A percentile compares a stretch with the other conserved stretches of the same genome.
Evolutionary conservation across 92 coral and sea anemone species (phyloP).

Genomic region (Nematostella vectensis): DNA sequence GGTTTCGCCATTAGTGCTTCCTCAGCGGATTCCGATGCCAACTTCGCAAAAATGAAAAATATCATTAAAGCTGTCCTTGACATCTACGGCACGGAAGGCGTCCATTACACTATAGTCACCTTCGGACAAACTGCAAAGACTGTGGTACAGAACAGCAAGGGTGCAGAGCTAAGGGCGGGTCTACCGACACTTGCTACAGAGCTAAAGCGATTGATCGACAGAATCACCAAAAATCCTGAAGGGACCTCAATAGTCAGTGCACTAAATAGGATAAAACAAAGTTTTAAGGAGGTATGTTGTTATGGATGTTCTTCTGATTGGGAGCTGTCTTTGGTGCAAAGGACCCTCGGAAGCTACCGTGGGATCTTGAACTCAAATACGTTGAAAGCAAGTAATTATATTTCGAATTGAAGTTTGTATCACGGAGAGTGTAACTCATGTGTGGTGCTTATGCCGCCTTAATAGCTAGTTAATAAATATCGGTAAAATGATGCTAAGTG

Average conservation of each 20-base stretch:
- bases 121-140: constrained; percentile 17
- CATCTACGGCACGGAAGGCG: constrained; percentile 30
- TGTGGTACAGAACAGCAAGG: constrained; percentile 1
- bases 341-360: no score
- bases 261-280: constrained; percentile 40
- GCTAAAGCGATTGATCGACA: constrained; percentile 20
- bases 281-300: constrained; percentile 26
- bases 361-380: no score
- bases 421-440: no score
- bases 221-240: constrained; percentile 24
- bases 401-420: no score
- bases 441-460: no score
- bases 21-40: constrained; percentile 28
- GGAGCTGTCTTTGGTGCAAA: no score
- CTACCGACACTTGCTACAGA: constrained; percentile 7
- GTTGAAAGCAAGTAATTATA: no score
- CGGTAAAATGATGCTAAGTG: no score
- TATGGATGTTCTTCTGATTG: no score
- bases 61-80: constrained; percentile 48
- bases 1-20: constrained; percentile 58
- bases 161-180: constrained; percentile 22
- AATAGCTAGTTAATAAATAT: no score
- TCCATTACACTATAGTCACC: constrained; percentile 38
- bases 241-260: constrained; percentile 59
- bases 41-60: constrained; percentile 53